These are phyloP conservation scores for Papilio polytes DNA, from an alignment of 1,140 invertebrate species.

Conservation along the genomic window DNA sequence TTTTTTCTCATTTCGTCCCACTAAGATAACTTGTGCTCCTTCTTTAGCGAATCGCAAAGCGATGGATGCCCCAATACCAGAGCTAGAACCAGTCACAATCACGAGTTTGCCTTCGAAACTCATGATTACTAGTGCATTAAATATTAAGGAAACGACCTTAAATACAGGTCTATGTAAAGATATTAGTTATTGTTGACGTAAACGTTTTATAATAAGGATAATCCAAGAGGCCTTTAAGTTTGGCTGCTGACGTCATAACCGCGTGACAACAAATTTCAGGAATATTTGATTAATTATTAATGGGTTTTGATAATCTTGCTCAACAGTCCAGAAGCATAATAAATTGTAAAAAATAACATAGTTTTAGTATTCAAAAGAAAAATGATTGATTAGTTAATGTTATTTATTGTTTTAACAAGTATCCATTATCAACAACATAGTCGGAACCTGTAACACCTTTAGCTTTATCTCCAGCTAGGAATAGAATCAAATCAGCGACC, in stretches of 20 bases:
- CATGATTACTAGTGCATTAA: conserved; percentile 31
- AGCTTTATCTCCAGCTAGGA: not conserved
- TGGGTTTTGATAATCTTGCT: not conserved
- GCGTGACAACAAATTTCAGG: not conserved
- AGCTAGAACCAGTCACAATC: conserved; percentile 90
- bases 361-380: not conserved
- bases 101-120: conserved; percentile 84
- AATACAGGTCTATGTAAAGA: conserved; percentile 31
- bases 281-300: not conserved
- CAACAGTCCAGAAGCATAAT: no score
- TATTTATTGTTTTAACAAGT: not conserved
- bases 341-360: no score
- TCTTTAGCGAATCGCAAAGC: conserved; percentile 87
- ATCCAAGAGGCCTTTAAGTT: not conserved
- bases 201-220: not conserved
- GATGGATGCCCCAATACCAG: conserved; percentile 91
- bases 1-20: conserved; percentile 88
- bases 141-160: not conserved
- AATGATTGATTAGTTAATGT: not conserved
- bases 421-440: not conserved
- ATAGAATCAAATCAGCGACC: no score
- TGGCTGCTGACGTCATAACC: not conserved
- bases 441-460: not conserved
- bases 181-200: not conserved
- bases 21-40: conserved; percentile 87